Conservation (phyloP, 1,140 invertebrate species). For the Drosophila ficusphila region DNA sequence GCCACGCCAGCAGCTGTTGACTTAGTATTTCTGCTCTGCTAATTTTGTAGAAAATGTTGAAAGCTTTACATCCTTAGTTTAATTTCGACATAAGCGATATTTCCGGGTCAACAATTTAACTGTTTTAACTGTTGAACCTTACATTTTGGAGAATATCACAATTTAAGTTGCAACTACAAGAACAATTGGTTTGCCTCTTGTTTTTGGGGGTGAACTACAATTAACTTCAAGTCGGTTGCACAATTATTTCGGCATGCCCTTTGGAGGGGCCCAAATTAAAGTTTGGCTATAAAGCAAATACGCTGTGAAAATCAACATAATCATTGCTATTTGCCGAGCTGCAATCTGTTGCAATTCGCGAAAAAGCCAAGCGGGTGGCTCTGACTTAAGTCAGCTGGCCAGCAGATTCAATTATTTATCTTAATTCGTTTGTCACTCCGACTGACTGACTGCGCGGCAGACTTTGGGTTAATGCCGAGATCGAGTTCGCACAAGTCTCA, state of each 20-base stretch:
- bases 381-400: constrained; percentile 10
- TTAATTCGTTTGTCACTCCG: constrained; percentile 63
- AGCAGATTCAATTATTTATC: constrained; percentile 66
- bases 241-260: constrained; percentile 43
- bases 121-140: too few species aligned
- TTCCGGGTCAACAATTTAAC: too few species aligned
- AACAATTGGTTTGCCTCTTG: constrained; percentile 13
- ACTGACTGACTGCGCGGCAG: constrained; percentile 35
- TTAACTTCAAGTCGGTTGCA: constrained; percentile 19
- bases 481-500: constrained; percentile 40
- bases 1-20: constrained; percentile 7
- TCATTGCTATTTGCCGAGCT: constrained; percentile 37
- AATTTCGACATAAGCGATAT: too few species aligned
- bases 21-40: neutral
- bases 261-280: constrained; percentile 33
- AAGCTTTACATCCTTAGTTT: too few species aligned
- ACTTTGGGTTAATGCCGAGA: constrained; percentile 29
- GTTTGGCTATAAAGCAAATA: constrained; percentile 37
- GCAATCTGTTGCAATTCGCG: constrained; percentile 43
- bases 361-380: constrained; percentile 17
- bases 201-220: constrained; percentile 6
- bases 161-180: too few species aligned
- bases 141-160: too few species aligned
- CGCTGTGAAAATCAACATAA: constrained; percentile 39
- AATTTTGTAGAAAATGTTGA: too few species aligned